Base-by-base conservation (phyloP, 1,140 invertebrate genomes). In the Rhizoglyphus robini region DNA sequence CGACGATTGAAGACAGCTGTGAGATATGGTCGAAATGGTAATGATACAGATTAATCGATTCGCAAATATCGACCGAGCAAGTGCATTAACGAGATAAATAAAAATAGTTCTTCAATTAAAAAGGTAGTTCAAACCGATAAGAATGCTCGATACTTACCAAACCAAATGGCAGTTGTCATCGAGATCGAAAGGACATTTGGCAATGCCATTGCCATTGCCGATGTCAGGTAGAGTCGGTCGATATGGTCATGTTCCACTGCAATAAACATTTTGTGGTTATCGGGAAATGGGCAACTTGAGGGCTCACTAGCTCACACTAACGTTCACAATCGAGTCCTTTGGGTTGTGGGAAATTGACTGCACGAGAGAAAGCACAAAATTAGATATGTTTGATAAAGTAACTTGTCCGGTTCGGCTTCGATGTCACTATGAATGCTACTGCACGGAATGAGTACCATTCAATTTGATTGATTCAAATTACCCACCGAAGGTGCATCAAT, bases 91-190 rank as follows among this genome's bases (percentile, higher is more conserved):
- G n/a, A n/a, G n/a, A n/a, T n/a, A n/a, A n/a, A n/a, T n/a, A n/a
- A n/a, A n/a, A n/a, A n/a, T n/a, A n/a, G n/a, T n/a, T n/a, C n/a
- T n/a, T n/a, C n/a, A n/a, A n/a, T n/a, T n/a, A n/a, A n/a, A n/a
- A n/a, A n/a, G n/a, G n/a, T n/a, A n/a, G n/a, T n/a, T n/a, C n/a
- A n/a, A n/a, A 32, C 25, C 34, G 38, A 59, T 20, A 63, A 29
- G 32, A 47, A 30, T 1, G 31, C 11, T 30, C 27, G n/a, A 8
- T 47, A 72, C 71, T 69, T 66, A 76, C 75, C 76, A 65, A 93
- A 88, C 85, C 88, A 93, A 65, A 93, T 83, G 4, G 90, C 90
- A n/a, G 91, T 95, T 94, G 79, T 94, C 88, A 68, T 86, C 82
- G 5, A 90, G 89, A 79, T 94, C 89, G 76, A 90, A 93, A 64